Conservation (phyloP, 2,888 invertebrate genomes). For the Mamestra brassicae region DNA sequence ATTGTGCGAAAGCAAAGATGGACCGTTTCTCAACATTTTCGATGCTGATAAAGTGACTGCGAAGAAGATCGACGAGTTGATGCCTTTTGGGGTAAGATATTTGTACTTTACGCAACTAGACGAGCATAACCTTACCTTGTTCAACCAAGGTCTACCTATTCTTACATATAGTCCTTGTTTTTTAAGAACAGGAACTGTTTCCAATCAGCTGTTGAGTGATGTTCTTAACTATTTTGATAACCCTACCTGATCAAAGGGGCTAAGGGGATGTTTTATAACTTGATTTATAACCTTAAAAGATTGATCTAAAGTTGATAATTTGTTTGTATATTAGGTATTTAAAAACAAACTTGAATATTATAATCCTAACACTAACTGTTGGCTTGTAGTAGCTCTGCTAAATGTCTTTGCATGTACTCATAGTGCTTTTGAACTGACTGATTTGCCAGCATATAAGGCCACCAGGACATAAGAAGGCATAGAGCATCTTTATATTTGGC, state of each 20-base stretch:
- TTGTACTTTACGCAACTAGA: neutral
- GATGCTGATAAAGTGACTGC: slow-evolving; percentile 84
- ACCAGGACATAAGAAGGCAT: neutral
- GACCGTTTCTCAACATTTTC: slow-evolving; percentile 88
- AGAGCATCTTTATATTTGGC: neutral
- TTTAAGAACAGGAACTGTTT: no score
- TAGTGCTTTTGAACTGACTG: neutral
- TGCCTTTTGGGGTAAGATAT: slow-evolving; percentile 86
- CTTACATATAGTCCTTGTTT: no score
- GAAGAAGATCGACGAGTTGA: slow-evolving; percentile 85
- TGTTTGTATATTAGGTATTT: neutral
- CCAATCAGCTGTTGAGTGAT: slow-evolving; percentile 9
- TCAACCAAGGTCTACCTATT: neutral
- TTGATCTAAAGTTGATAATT: neutral
- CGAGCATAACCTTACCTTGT: neutral
- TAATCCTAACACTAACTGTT: neutral
- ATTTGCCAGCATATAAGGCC: no score
- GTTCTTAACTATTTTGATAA: neutral
- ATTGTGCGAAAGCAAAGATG: slow-evolving; percentile 87
- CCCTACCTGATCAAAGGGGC: neutral
- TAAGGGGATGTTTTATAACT: neutral
- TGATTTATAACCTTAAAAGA: neutral
- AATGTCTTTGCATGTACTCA: neutral
- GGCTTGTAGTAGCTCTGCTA: neutral
- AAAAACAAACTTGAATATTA: neutral